Conservation (phyloP, 2,888 invertebrate species). For the Tromatobia lineatoria region DNA sequence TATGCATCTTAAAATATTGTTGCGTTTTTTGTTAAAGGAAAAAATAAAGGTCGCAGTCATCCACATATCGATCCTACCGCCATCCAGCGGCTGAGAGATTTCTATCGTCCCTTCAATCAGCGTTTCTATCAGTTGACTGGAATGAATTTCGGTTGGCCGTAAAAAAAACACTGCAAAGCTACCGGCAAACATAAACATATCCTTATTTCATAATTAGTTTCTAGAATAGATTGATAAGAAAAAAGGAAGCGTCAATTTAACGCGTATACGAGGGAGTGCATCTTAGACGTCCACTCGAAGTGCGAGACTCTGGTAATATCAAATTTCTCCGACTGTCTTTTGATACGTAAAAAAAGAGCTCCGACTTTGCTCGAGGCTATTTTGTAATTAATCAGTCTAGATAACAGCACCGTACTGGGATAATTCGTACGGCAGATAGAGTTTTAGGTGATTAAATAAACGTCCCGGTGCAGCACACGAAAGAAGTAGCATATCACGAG, state of each 20-base stretch:
- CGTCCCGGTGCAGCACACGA: constrained; percentile 30
- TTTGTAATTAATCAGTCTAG: constrained; percentile 33
- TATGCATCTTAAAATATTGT: not conserved
- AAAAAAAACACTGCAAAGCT: constrained; percentile 64
- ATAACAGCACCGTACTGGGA: not conserved
- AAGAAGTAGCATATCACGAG: constrained; percentile 60
- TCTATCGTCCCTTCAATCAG: constrained; percentile 94
- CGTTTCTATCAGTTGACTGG: constrained; percentile 95
- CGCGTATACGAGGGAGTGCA: constrained; percentile 39
- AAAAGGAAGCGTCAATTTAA: constrained; percentile 57
- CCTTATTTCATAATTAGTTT: constrained; percentile 63
- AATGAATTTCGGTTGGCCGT: constrained; percentile 94
- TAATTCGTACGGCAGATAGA: constrained; percentile 26
- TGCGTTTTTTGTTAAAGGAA: constrained; percentile 81
- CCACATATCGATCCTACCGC: constrained; percentile 92
- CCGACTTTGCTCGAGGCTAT: constrained; percentile 16
- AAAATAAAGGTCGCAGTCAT: constrained; percentile 96
- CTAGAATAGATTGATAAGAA: constrained; percentile 22
- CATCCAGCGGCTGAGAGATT: constrained; percentile 91
- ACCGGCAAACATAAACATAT: constrained; percentile 73
- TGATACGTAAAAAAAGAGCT: constrained; percentile 40
- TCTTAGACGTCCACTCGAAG: constrained; percentile 3
- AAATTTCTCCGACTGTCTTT: constrained; percentile 30
- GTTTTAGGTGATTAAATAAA: constrained; percentile 19
- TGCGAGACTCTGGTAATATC: not conserved